Percentiles rank a stretch among this genome's conserved stretches.
Evolutionary conservation across 1,140 invertebrate genomes (phyloP).

Genomic region (Trichonephila clavipes): DNA sequence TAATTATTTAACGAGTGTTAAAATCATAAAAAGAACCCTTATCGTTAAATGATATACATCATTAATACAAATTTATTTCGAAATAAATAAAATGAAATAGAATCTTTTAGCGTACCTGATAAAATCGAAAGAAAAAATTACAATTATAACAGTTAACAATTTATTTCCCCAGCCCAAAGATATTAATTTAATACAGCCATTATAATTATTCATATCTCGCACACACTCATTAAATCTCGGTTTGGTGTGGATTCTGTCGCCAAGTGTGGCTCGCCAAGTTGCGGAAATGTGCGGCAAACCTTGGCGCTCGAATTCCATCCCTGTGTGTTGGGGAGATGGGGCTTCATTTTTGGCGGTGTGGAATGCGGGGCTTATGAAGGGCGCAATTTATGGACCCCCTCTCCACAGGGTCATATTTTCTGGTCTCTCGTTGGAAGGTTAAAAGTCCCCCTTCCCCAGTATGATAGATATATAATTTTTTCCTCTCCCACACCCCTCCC

Average conservation of each 20-base stretch:
- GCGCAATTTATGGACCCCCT: slow-evolving; percentile 74
- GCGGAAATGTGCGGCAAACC: slow-evolving; percentile 44
- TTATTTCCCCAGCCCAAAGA: no score
- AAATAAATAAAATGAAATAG: no score
- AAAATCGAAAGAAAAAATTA: no score
- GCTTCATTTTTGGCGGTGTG: slow-evolving; percentile 71
- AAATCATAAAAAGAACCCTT: no score
- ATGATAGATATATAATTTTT: slow-evolving; percentile 10
- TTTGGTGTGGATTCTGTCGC: background rate
- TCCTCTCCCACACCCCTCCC: background rate
- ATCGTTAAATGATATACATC: no score
- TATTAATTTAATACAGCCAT: no score
- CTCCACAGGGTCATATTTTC: slow-evolving; percentile 70
- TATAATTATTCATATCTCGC: background rate
- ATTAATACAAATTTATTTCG: no score
- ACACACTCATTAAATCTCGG: background rate
- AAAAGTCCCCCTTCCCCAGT: slow-evolving; percentile 19
- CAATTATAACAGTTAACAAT: no score
- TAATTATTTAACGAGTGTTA: no score
- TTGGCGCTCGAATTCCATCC: slow-evolving; percentile 63
- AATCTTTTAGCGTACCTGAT: no score
- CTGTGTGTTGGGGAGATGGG: slow-evolving; percentile 69
- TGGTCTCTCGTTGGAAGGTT: slow-evolving; percentile 74
- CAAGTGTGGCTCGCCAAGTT: slow-evolving; percentile 1
- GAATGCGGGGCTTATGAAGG: slow-evolving; percentile 76